Evolutionary conservation across 2,797 vertebrate genomes (phyloP).

Genomic region (Epinephelus malabaricus): DNA sequence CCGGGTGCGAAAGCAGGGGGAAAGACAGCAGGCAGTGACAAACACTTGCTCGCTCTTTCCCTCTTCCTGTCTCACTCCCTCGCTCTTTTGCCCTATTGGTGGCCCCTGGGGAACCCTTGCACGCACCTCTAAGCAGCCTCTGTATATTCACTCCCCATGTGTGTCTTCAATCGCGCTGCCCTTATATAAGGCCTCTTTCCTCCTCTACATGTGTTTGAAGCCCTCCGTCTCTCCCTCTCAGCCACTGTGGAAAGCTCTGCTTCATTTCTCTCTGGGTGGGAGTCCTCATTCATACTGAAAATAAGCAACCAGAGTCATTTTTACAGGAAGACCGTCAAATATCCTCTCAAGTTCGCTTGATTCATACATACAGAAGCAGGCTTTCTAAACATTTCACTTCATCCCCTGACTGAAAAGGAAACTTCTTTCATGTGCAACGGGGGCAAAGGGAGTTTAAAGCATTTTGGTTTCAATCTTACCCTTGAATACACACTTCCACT

Average conservation of each 20-base stretch:
- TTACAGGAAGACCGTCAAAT: slow-evolving; percentile 41
- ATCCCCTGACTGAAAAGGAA: slow-evolving; percentile 2
- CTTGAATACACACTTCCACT: neutral
- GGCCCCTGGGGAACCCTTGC: slow-evolving; percentile 69
- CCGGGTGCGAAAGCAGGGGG: slow-evolving; percentile 57
- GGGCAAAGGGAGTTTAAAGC: slow-evolving; percentile 3
- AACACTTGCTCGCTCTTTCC: slow-evolving; percentile 48
- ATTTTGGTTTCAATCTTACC: neutral
- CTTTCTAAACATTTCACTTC: slow-evolving; percentile 24
- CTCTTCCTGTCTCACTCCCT: slow-evolving; percentile 45
- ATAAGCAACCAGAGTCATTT: slow-evolving; percentile 49
- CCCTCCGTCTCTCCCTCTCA: slow-evolving; percentile 34
- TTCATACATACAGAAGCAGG: slow-evolving; percentile 41
- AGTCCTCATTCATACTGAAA: slow-evolving; percentile 61
- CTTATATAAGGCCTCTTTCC: slow-evolving; percentile 70
- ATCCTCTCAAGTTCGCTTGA: slow-evolving; percentile 29
- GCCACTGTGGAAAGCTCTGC: slow-evolving; percentile 64
- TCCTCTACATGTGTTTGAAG: slow-evolving; percentile 68
- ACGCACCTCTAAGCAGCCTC: slow-evolving; percentile 77
- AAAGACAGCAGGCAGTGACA: slow-evolving; percentile 55
- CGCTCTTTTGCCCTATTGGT: slow-evolving; percentile 52
- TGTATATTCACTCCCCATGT: slow-evolving; percentile 70
- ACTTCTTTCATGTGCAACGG: neutral
- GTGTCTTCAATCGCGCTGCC: slow-evolving; percentile 60
- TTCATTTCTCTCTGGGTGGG: slow-evolving; percentile 63